phyloP scores from a whole-genome alignment of 2,797 vertebrate genomes.

The Dicrostonyx torquatus region DNA sequence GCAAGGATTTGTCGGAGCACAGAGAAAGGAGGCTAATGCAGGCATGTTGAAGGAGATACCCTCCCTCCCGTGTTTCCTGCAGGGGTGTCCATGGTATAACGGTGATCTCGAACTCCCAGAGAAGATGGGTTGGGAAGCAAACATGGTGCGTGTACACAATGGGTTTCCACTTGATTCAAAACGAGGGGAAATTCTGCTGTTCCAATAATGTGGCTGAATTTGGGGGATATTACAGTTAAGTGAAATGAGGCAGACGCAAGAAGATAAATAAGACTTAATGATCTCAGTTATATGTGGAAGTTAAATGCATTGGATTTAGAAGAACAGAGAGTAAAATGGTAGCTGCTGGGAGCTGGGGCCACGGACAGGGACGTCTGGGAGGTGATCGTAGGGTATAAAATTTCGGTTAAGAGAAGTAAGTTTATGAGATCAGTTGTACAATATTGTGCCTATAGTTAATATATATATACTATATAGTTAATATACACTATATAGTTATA shows the following conservation, averaged over 20 bases:
- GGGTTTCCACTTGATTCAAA: too few relatives aligned
- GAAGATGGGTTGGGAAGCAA: not conserved
- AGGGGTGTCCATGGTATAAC: not conserved
- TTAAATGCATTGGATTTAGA: not conserved
- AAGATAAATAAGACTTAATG: not conserved
- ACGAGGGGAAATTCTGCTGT: not conserved
- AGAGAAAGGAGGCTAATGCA: not conserved
- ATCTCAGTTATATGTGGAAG: not conserved
- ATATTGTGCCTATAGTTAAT: not conserved
- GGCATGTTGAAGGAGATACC: not conserved
- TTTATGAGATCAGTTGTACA: not conserved
- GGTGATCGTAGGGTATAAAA: not conserved
- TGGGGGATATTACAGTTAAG: not conserved
- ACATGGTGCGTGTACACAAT: not conserved
- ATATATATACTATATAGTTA: not conserved
- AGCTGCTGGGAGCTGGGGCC: not conserved
- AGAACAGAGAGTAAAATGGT: not conserved
- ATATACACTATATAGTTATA: not conserved
- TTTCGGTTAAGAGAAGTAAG: not conserved
- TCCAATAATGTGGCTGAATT: not conserved
- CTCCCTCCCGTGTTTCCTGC: not conserved
- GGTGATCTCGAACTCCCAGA: not conserved
- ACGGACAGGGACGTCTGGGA: not conserved
- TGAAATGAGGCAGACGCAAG: not conserved
- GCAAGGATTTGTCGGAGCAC: not conserved